Percentiles rank a stretch among this genome's conserved stretches.
Conservation (phyloP, 1,140 invertebrate genomes). For the Oryctes rhinoceros region DNA sequence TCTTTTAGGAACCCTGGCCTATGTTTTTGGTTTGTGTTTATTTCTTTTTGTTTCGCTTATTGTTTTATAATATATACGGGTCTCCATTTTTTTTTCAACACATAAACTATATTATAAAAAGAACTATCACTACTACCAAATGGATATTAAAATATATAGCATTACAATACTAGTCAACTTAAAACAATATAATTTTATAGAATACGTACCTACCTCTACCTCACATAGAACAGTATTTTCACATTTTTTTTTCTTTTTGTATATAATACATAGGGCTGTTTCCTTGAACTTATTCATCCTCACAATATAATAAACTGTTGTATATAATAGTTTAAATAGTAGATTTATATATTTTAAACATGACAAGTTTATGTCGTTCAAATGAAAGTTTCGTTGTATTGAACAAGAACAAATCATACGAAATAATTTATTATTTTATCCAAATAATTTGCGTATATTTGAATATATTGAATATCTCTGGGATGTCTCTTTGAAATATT, state of each 20-base stretch:
- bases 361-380: constrained; percentile 30
- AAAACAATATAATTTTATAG: constrained; percentile 30
- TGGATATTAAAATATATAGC: constrained; percentile 33
- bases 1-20: constrained; percentile 6
- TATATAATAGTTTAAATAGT: constrained; percentile 33
- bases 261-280: constrained; percentile 27
- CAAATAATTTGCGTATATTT: no score
- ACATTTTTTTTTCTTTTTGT: constrained; percentile 23
- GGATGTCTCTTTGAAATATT: no score
- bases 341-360: constrained; percentile 32
- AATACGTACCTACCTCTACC: constrained; percentile 34
- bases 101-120: constrained; percentile 17
- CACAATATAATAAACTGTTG: constrained; percentile 32
- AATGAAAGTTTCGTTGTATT: neutral
- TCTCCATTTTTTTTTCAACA: neutral
- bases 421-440: no score
- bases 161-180: constrained; percentile 35
- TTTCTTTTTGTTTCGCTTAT: neutral
- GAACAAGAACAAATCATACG: neutral
- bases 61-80: constrained; percentile 7
- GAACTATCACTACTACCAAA: constrained; percentile 23
- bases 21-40: neutral
- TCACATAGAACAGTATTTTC: constrained; percentile 37
- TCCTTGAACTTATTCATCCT: constrained; percentile 25
- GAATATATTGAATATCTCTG: no score